phyloP scores from a whole-genome alignment of 2,113 vertebrate species.

The Hystrix cristata region DNA sequence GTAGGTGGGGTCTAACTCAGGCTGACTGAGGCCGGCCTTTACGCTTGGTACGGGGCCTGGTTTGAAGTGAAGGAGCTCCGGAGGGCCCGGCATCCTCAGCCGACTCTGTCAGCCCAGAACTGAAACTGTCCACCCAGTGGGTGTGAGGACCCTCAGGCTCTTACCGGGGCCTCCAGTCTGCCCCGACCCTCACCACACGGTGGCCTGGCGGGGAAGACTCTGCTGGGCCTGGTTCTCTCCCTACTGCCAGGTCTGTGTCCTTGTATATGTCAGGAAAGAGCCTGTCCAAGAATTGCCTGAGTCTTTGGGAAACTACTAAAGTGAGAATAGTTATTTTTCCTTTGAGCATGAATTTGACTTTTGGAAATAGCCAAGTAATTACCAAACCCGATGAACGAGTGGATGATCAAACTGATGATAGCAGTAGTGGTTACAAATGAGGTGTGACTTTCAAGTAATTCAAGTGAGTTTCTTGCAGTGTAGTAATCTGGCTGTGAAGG shows the following conservation, averaged over 20 bases:
- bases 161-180: background rate
- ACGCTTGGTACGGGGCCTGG: background rate
- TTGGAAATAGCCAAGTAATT: conserved; percentile 39
- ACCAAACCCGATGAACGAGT: background rate
- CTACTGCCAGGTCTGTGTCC: background rate
- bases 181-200: background rate
- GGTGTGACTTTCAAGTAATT: background rate
- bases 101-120: background rate
- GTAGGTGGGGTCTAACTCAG: background rate
- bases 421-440: background rate
- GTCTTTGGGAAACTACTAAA: conserved; percentile 51
- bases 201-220: background rate
- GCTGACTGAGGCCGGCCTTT: too few species aligned
- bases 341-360: conserved; percentile 53
- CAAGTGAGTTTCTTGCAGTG: background rate
- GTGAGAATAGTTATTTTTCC: background rate
- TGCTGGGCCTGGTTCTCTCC: accelerated
- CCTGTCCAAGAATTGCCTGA: background rate
- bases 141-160: background rate
- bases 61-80: background rate
- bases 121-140: background rate
- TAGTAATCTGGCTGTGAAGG: background rate
- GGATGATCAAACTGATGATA: background rate
- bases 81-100: background rate
- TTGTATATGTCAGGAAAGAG: background rate